These are phyloP conservation scores for Harpalus rufipes DNA, from an alignment of 2,888 invertebrate species.

Conservation along the genomic window DNA sequence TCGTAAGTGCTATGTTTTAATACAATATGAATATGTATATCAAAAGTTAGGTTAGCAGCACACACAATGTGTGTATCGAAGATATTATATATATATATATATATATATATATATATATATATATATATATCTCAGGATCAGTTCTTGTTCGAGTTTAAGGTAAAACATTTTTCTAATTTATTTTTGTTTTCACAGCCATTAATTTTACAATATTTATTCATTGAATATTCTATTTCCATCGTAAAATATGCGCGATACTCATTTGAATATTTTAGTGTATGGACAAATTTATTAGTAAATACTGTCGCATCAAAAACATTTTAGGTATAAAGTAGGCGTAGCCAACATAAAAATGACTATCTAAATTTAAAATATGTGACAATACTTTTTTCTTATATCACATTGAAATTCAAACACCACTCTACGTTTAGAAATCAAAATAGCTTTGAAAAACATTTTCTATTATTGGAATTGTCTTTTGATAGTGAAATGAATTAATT, in stretches of 20 bases:
- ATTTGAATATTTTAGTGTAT: constrained; percentile 7
- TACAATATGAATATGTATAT: too few species aligned
- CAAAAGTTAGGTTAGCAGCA: too few species aligned
- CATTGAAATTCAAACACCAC: not conserved
- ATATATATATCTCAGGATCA: too few species aligned
- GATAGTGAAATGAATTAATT: constrained; percentile 20
- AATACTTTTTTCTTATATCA: constrained; percentile 4
- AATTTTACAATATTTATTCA: not conserved
- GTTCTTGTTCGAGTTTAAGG: too few species aligned
- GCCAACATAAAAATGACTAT: constrained; percentile 10
- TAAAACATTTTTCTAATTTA: not conserved
- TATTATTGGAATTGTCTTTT: not conserved
- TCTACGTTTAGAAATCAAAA: not conserved
- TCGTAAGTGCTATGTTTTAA: too few species aligned
- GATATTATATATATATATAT: too few species aligned
- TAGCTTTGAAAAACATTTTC: not conserved
- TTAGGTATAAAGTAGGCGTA: constrained; percentile 19
- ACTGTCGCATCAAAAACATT: not conserved
- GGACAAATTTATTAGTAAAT: constrained; percentile 10
- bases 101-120: too few species aligned
- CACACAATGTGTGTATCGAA: too few species aligned
- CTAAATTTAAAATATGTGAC: constrained; percentile 31
- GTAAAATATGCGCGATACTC: not conserved
- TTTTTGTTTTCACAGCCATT: not conserved
- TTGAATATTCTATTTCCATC: constrained; percentile 20